A percentile compares a stretch with the other conserved stretches of the same genome.
phyloP scores from a whole-genome alignment of 53 echinoderm and acorn worm genomes.

The Echinometra lucunter region DNA sequence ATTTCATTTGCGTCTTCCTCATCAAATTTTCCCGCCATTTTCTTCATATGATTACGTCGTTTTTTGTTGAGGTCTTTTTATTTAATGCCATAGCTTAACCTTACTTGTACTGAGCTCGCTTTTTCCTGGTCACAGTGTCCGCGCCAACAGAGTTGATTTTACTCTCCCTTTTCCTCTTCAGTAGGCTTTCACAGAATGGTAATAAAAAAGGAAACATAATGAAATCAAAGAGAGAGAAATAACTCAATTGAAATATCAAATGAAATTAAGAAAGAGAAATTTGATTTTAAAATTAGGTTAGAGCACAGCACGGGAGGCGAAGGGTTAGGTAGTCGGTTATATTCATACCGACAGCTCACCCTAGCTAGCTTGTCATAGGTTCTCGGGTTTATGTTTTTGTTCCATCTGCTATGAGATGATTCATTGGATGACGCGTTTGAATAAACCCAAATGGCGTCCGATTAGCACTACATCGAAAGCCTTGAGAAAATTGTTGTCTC shows the following conservation, averaged over 20 bases:
- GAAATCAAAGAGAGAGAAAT: conserved; percentile 64
- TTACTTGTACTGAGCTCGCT: background rate
- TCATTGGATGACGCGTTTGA: background rate
- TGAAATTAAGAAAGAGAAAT: conserved; percentile 70
- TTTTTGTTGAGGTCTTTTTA: conserved; percentile 48
- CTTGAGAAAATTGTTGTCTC: background rate
- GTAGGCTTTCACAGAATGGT: background rate
- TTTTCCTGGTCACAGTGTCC: conserved; percentile 40
- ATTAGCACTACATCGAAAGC: background rate
- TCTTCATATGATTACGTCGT: conserved; percentile 61
- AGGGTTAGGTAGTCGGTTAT: conserved; percentile 50
- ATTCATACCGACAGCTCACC: conserved; percentile 5
- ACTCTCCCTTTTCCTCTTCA: conserved; percentile 30
- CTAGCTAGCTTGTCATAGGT: background rate
- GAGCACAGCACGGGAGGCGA: conserved; percentile 24
- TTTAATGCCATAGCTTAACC: conserved; percentile 27
- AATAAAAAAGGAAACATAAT: conserved; percentile 49
- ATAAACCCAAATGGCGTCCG: conserved; percentile 9
- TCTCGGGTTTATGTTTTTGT: background rate
- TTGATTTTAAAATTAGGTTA: conserved; percentile 71
- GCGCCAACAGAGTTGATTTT: conserved; percentile 49
- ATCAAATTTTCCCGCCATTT: conserved; percentile 46
- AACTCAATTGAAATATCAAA: conserved; percentile 71
- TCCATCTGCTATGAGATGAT: background rate
- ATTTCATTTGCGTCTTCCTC: conserved; percentile 61